Evolutionary conservation across 2,797 vertebrate species (phyloP), one percentile per base, ranked within the genome.

Genomic region (Steatocranus sp.): DNA sequence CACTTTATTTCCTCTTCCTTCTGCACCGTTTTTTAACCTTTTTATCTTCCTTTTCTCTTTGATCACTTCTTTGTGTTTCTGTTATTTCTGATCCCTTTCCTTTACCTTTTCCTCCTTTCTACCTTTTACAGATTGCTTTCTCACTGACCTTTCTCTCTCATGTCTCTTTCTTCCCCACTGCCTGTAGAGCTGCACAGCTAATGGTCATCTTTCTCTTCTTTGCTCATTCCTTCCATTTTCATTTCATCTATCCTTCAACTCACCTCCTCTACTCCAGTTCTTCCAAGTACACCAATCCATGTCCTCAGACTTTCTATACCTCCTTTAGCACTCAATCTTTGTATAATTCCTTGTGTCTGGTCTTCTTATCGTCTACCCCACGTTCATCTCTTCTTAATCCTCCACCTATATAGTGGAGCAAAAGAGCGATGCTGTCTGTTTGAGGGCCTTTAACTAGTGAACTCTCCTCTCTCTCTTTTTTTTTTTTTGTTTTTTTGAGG

Each of bases 61-160:
- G 70, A 11, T 30, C 25, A 25, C 66, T 66, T 68, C 54, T 74
- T 48, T 30, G 15, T 46, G 25, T 86, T 79, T 73, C 75, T 61
- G 11, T 82, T 25, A 34, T 38, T 58, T 75, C 25, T 75, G 25
- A 43, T 76, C 34, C 81, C 75, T 78, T 27, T 34, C 51, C 38
- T 75, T 18, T 25, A 17, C 78, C 63, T 78, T 61, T 85, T 50
- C 78, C 76, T 83, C 66, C 79, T 76, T 79, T 81, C 83, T 75
- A 81, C 86, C 58, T 91, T 80, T 81, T n/a, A 82, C 70, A 90
- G 89, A 91, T 90, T 91, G 87, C 76, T 92, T 91, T 83, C 85
- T 76, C 78, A 5, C 88, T 92, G 89, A 90, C 90, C 91, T 93
- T 92, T 91, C 76, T 75, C 76, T 83, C 86, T 78, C 68, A 3